Conservation (phyloP, 1,140 invertebrate genomes). For the Capitella teleta region DNA sequence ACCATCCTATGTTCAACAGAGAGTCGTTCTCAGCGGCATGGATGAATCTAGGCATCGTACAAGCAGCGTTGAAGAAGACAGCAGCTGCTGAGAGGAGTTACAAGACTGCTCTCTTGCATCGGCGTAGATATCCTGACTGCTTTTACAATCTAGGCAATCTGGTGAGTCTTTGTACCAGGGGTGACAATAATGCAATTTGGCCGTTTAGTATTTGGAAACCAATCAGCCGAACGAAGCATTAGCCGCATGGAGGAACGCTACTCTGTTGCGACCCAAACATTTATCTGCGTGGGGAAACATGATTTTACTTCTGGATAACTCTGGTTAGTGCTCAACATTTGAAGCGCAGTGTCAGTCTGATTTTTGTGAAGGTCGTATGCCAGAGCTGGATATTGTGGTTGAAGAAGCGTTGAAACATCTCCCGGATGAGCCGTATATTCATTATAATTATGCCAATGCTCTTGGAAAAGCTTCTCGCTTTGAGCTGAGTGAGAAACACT, state of each 20-base stretch:
- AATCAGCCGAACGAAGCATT: conserved; percentile 48
- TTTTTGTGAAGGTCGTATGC: conserved; percentile 31
- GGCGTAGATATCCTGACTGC: conserved; percentile 78
- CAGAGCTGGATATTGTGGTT: conserved; percentile 58
- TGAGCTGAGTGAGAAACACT: conserved; percentile 66
- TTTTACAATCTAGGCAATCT: conserved; percentile 89
- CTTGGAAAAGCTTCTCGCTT: conserved; percentile 69
- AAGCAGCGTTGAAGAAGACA: conserved; percentile 60
- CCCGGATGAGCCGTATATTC: conserved; percentile 59
- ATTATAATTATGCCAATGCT: conserved; percentile 80
- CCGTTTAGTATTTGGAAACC: background rate
- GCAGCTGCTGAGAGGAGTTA: conserved; percentile 68
- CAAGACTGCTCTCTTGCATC: conserved; percentile 59
- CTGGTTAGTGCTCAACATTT: conserved; percentile 46
- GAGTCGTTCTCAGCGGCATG: conserved; percentile 84
- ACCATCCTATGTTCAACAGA: conserved; percentile 47
- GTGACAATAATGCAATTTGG: background rate
- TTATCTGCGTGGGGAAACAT: conserved; percentile 82
- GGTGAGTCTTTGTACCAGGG: conserved; percentile 44
- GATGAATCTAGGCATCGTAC: conserved; percentile 94
- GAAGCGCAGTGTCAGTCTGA: background rate
- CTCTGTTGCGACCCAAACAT: conserved; percentile 62
- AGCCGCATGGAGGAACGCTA: conserved; percentile 67
- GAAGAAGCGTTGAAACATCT: conserved; percentile 56
- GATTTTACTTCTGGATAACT: conserved; percentile 73